Evolutionary conservation across 2,888 invertebrate species (phyloP).

Genomic region (Chrysopilus asiliformis): DNA sequence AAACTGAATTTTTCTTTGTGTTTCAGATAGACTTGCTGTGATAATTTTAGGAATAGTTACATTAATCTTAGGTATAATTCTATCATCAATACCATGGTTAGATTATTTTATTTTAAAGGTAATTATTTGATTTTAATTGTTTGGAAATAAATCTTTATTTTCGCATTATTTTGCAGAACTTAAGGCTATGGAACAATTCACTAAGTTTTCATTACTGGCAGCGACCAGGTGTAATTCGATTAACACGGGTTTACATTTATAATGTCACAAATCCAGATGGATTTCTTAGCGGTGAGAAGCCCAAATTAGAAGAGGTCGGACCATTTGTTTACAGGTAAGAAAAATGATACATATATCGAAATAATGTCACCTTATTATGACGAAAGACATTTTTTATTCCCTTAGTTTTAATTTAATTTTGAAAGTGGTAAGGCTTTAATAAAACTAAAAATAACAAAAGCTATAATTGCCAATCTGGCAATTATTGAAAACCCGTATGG

Average conservation of each 20-base stretch:
- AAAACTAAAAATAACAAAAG: too few relatives aligned
- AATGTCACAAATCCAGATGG: conserved; percentile 77
- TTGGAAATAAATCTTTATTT: neutral
- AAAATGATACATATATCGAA: too few relatives aligned
- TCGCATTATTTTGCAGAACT: conserved; percentile 45
- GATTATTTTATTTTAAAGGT: conserved; percentile 79
- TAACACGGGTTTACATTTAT: conserved; percentile 80
- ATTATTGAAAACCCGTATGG: too few relatives aligned
- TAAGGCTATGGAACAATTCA: conserved; percentile 71
- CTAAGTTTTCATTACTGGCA: conserved; percentile 83
- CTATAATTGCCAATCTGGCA: too few relatives aligned
- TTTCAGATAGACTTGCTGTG: conserved; percentile 68
- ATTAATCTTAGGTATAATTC: conserved; percentile 62
- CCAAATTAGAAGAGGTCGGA: conserved; percentile 67
- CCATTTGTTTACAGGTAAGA: conserved; percentile 75
- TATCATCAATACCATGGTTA: conserved; percentile 77
- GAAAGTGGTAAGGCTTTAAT: too few relatives aligned
- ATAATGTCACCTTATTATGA: too few relatives aligned
- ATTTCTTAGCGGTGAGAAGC: conserved; percentile 66
- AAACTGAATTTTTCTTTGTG: neutral
- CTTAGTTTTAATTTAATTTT: too few relatives aligned
- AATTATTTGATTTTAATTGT: conserved; percentile 21
- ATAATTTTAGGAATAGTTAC: conserved; percentile 70
- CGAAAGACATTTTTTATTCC: too few relatives aligned
- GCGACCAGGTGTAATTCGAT: conserved; percentile 65